These are phyloP conservation scores for Ondatra zibethicus DNA, from an alignment of 2,113 vertebrate genomes.

Conservation along the genomic window DNA sequence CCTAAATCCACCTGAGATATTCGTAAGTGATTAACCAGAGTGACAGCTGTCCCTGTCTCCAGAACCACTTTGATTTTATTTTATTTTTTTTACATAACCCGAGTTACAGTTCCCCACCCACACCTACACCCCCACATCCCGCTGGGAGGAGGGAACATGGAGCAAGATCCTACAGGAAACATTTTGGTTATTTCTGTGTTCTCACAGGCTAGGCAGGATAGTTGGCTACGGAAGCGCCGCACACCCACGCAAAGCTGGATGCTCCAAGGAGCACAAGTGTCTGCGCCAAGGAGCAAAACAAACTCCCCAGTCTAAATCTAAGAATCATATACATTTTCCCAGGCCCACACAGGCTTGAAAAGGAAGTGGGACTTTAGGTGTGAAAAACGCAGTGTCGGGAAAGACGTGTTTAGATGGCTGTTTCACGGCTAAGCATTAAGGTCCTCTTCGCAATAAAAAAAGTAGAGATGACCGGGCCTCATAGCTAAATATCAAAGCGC, in stretches of 20 bases:
- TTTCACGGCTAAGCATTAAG: constrained; percentile 41
- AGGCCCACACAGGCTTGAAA: neutral
- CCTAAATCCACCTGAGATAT: neutral
- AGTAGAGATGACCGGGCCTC: neutral
- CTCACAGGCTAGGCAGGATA: neutral
- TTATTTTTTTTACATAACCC: neutral
- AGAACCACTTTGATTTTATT: neutral
- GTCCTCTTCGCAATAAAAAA: neutral
- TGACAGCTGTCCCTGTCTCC: neutral
- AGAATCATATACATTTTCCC: neutral
- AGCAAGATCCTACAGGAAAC: neutral
- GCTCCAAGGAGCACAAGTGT: neutral
- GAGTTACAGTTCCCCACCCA: neutral
- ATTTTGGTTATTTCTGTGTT: constrained; percentile 58
- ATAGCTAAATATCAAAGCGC: neutral
- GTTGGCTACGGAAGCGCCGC: neutral
- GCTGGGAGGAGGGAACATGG: neutral
- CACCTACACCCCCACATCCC: neutral
- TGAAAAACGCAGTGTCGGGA: constrained; percentile 40
- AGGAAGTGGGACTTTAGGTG: constrained; percentile 55
- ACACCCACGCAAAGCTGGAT: neutral
- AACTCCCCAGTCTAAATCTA: neutral
- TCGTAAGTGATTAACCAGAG: neutral
- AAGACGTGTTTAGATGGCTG: constrained; percentile 45
- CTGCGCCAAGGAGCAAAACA: constrained; percentile 17